Conservation (phyloP, 2,113 vertebrate species). For the Notiomystis cincta region DNA sequence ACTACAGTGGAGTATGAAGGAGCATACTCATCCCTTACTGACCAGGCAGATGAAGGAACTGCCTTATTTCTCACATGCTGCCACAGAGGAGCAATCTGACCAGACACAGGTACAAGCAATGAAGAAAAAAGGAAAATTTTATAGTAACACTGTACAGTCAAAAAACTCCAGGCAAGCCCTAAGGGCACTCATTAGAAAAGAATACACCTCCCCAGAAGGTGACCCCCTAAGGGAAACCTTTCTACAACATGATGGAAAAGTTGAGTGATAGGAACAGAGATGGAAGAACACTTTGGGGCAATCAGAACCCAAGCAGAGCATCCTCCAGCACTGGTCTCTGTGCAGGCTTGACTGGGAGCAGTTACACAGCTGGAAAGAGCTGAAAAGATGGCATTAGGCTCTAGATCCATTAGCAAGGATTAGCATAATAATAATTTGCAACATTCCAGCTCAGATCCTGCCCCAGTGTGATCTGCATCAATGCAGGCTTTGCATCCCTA, state of each 20-base stretch:
- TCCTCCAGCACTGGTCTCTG: background rate
- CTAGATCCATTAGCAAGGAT: background rate
- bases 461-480: background rate
- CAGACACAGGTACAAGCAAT: background rate
- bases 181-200: background rate
- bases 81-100: background rate
- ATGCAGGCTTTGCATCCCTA: background rate
- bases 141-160: background rate
- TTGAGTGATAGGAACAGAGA: background rate
- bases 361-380: background rate
- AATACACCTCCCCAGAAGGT: background rate
- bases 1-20: background rate
- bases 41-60: background rate
- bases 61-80: background rate
- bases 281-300: background rate
- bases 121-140: background rate
- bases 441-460: background rate
- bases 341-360: background rate
- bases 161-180: background rate
- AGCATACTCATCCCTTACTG: background rate
- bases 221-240: background rate
- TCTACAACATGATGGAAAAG: background rate
- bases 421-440: background rate
- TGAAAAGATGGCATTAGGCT: background rate
- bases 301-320: background rate